A percentile compares a stretch with the other conserved stretches of the same genome.
Conservation (phyloP, 2,113 vertebrate species). For the Thinocorus orbignyianus region DNA sequence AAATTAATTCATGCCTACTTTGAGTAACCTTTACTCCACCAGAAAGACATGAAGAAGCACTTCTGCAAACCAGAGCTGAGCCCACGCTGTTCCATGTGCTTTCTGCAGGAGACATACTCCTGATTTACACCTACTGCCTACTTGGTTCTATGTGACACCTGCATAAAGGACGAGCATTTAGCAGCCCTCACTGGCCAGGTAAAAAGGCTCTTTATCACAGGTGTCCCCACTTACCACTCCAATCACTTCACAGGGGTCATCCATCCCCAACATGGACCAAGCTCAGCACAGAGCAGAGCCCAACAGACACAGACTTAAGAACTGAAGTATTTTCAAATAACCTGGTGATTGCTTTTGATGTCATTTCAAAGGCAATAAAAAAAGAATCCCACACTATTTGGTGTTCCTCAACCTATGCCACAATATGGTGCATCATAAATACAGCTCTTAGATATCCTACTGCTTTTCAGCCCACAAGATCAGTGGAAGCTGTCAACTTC, state of each 20-base stretch:
- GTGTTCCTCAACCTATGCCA: neutral
- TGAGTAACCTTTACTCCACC: neutral
- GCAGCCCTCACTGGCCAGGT: neutral
- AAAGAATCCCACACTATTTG: neutral
- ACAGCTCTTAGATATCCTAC: neutral
- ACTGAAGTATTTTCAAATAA: neutral
- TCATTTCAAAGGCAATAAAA: neutral
- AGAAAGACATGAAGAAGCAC: neutral
- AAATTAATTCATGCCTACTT: neutral
- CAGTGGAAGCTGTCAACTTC: neutral
- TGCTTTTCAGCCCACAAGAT: neutral
- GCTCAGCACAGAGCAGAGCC: neutral
- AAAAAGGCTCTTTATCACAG: neutral
- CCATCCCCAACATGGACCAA: neutral
- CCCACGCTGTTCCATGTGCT: neutral
- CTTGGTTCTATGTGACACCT: neutral
- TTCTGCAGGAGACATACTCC: too few species aligned
- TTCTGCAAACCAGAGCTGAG: neutral
- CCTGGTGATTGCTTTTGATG: neutral
- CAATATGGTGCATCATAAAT: neutral
- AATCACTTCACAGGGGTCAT: neutral
- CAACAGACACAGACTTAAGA: neutral
- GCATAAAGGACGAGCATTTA: neutral
- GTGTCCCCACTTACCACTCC: neutral
- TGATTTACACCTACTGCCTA: neutral